Base-by-base conservation (phyloP, 2,113 vertebrate species). In the Macquaria australasica region DNA sequence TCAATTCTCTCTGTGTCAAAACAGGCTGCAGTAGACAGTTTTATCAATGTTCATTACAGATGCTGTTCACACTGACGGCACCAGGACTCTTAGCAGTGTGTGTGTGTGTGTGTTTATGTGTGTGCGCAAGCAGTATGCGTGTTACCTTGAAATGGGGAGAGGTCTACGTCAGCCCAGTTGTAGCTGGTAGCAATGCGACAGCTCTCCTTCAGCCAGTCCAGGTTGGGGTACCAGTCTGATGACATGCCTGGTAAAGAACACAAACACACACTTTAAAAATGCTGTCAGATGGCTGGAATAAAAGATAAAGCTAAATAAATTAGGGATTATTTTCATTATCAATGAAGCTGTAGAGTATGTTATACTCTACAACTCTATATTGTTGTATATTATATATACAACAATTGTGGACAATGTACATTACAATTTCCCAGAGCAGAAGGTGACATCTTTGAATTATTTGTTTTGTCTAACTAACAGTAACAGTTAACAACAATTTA, bases 111-210 rank as follows among this genome's bases (percentile, higher is more conserved):
- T 70, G 85, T 56, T 23, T 66, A 80, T 73, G 66, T 43, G 77
- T 53, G 50, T 48, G 43, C 45, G 14, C 6, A 34, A 34, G 16
- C 23, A 74, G 77, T n/a, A 28, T 45, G n/a, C 37, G 78, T 48
- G 82, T 86, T 83, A 97, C 97, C 96, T 97, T 97, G 97, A 84
- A 97, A 97, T 28, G 97, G 97, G 50, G 97, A 97, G 91, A 97
- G 96, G 89, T 97, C 97, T 69, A 97, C 96, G 10, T 97, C 96
- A 72, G 96, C 95, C 97, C 97, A 97, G 92, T 97, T 97, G 94
- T 97, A 97, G 93, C 96, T 97, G 92, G 96, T 97, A 77, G 97
- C 97, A 62, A 97, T 96, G 80, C 96, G 96, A 93, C 96, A 97
- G 93, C 96, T 97, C 93, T 97, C 97, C 85, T 97, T 97, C 58